A percentile compares a stretch with the other conserved stretches of the same genome.
Conservation (phyloP, 2,888 invertebrate genomes). For the Julus scandinavius region DNA sequence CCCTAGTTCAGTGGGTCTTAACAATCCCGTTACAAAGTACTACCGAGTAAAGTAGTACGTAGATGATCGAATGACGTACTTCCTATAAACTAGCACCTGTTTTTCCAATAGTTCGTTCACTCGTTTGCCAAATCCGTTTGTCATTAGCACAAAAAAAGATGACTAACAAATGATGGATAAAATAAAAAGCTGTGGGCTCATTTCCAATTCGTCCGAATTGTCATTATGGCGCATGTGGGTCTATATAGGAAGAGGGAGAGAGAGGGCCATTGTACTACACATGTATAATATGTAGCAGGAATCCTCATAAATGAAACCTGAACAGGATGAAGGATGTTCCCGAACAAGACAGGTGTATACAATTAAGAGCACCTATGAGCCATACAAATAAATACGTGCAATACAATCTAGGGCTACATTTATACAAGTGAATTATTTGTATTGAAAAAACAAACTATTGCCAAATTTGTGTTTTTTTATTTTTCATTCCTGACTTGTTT, state of each 20-base stretch:
- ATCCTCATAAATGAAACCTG: slow-evolving; percentile 29
- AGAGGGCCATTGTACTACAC: not conserved
- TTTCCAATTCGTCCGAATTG: slow-evolving; percentile 44
- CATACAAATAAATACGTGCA: not conserved
- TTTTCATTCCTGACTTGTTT: not conserved
- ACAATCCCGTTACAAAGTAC: not conserved
- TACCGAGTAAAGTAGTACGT: not conserved
- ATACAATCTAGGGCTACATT: slow-evolving; percentile 42
- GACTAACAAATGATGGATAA: slow-evolving; percentile 3
- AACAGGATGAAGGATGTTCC: slow-evolving; percentile 43
- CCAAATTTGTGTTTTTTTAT: not conserved
- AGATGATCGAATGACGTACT: not conserved
- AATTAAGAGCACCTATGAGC: slow-evolving; percentile 13
- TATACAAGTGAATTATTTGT: slow-evolving; percentile 29
- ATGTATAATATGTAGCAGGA: not conserved
- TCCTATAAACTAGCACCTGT: not conserved
- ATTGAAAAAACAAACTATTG: slow-evolving; percentile 14
- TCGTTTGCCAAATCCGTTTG: slow-evolving; percentile 9
- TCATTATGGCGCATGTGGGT: slow-evolving; percentile 45
- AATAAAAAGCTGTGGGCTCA: slow-evolving; percentile 35
- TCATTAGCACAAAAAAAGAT: not conserved
- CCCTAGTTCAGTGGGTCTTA: too few relatives aligned
- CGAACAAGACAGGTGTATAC: slow-evolving; percentile 25
- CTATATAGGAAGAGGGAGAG: not conserved
- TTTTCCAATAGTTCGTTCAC: not conserved